phyloP scores from a whole-genome alignment of 2,113 vertebrate species.

The Vireo altiloquus region DNA sequence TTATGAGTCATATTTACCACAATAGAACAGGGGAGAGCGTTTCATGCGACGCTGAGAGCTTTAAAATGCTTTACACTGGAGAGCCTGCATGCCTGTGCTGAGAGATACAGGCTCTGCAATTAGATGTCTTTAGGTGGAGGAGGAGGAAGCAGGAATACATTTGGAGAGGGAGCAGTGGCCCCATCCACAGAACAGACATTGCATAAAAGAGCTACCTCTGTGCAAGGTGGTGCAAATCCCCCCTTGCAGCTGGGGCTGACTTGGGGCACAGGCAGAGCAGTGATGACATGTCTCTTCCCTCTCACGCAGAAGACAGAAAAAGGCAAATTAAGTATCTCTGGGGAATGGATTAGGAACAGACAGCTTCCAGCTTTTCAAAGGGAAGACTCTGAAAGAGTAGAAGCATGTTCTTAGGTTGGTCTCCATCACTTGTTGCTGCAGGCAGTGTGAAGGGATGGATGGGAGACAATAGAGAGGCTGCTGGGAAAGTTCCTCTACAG shows the following conservation, averaged over 20 bases:
- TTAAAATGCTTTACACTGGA: background rate
- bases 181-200: background rate
- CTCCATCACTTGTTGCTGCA: background rate
- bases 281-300: background rate
- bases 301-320: background rate
- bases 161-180: background rate
- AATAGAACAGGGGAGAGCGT: background rate
- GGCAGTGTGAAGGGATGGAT: background rate
- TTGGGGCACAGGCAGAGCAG: background rate
- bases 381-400: background rate
- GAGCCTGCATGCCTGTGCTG: background rate
- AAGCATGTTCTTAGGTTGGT: rapidly evolving
- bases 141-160: background rate
- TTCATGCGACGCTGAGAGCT: background rate
- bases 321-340: background rate
- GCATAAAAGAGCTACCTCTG: background rate
- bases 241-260: background rate
- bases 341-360: background rate
- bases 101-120: constrained; percentile 17
- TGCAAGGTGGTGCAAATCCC: background rate
- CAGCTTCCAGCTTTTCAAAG: background rate
- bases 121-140: background rate
- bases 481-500: background rate
- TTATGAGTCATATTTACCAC: constrained; percentile 36
- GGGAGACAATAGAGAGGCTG: background rate